Percentiles rank a stretch among this genome's conserved stretches.
Evolutionary conservation across 2,113 vertebrate genomes (phyloP).

Genomic region (Microtus ochrogaster): DNA sequence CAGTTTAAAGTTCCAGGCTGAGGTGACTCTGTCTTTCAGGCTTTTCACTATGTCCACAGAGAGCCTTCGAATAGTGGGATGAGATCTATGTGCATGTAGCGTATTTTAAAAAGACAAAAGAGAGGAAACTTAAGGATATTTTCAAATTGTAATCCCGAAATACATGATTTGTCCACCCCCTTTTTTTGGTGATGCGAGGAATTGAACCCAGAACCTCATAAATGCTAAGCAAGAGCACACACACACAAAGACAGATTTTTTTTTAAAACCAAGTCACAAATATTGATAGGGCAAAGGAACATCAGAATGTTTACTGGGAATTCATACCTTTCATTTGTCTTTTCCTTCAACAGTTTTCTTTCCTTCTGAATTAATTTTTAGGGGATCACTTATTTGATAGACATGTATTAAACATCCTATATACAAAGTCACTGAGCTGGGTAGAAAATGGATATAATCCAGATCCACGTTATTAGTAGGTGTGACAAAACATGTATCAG

Average conservation of each 20-base stretch:
- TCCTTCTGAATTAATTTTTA: constrained; percentile 47
- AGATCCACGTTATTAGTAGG: neutral
- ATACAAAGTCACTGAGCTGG: constrained; percentile 7
- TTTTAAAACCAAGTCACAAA: constrained; percentile 12
- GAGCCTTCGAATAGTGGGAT: neutral
- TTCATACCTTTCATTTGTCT: constrained; percentile 31
- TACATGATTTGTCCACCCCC: neutral
- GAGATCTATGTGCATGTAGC: neutral
- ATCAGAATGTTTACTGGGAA: constrained; percentile 14
- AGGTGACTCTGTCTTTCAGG: neutral
- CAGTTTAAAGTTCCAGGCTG: constrained; percentile 12
- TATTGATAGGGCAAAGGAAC: constrained; percentile 8
- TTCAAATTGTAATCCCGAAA: constrained; percentile 23
- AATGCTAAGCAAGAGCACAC: neutral
- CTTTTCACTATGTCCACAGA: neutral
- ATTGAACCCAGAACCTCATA: neutral
- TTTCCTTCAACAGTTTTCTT: constrained; percentile 59
- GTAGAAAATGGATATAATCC: constrained; percentile 24
- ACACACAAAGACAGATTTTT: neutral
- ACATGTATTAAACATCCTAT: constrained; percentile 40
- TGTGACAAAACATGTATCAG: neutral
- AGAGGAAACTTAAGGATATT: neutral
- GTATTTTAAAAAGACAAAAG: neutral
- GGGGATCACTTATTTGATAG: constrained; percentile 27
- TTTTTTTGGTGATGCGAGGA: neutral